Evolutionary conservation across 2,797 vertebrate species (phyloP).

Genomic region (Furcifer pardalis): DNA sequence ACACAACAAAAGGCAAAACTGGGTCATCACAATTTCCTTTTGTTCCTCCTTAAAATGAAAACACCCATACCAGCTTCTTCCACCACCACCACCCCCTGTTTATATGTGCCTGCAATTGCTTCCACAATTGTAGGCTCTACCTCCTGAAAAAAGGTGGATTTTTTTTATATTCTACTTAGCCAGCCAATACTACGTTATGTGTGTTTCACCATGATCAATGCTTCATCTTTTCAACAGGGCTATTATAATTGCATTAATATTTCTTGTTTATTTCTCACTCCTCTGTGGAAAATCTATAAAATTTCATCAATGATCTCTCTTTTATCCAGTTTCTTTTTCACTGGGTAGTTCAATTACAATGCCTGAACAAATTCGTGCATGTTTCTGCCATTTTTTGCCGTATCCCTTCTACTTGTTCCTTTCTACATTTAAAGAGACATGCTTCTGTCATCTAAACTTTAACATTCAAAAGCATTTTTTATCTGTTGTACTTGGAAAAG

Average conservation of each 20-base stretch:
- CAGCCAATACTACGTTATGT: constrained; percentile 58
- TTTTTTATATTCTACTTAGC: constrained; percentile 47
- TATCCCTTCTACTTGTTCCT: constrained; percentile 8
- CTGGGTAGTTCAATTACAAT: constrained; percentile 20
- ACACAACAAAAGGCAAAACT: constrained; percentile 74
- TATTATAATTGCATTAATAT: constrained; percentile 68
- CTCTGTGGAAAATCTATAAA: constrained; percentile 49
- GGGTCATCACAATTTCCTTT: constrained; percentile 77
- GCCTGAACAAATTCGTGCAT: constrained; percentile 31
- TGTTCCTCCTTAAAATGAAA: constrained; percentile 54
- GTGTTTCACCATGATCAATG: constrained; percentile 68
- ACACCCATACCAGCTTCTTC: constrained; percentile 43
- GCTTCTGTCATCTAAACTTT: constrained; percentile 30
- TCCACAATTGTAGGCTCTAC: constrained; percentile 50
- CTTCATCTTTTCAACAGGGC: constrained; percentile 63
- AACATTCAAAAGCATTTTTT: constrained; percentile 21
- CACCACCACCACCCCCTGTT: constrained; percentile 62
- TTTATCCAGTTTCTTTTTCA: constrained; percentile 45
- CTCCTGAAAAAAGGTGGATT: constrained; percentile 53
- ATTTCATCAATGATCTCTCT: constrained; percentile 55
- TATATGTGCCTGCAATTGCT: constrained; percentile 51
- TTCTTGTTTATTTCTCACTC: constrained; percentile 64
- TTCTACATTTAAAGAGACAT: constrained; percentile 13
- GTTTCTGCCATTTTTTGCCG: constrained; percentile 27
- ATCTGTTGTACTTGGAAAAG: constrained; percentile 2